phyloP scores from a whole-genome alignment of 1,140 invertebrate genomes.

The Drosophila nasuta region DNA sequence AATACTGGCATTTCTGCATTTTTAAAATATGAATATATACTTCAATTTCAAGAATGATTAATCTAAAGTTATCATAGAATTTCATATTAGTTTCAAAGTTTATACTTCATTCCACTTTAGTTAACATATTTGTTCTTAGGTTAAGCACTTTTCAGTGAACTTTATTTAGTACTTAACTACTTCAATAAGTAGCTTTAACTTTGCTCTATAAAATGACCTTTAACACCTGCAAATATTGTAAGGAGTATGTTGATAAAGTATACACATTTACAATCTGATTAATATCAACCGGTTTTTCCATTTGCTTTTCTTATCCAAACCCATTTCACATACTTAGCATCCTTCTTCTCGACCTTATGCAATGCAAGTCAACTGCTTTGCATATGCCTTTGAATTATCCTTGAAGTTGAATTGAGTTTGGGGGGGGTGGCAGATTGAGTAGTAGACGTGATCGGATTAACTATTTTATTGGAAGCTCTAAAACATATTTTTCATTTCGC shows the following conservation, averaged over 20 bases:
- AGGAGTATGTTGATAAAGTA: not conserved
- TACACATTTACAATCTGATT: not conserved
- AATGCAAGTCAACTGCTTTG: slow-evolving; percentile 44
- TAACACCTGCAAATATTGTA: no score
- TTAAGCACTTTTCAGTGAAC: no score
- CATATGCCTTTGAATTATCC: slow-evolving; percentile 61
- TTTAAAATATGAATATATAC: no score
- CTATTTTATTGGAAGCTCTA: slow-evolving; percentile 80
- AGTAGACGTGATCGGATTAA: slow-evolving; percentile 78
- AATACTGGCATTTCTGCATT: no score
- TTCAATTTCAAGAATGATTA: no score
- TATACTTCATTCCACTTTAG: no score
- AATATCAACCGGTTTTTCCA: not conserved
- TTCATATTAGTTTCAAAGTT: no score
- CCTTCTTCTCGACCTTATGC: not conserved
- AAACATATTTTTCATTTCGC: slow-evolving; percentile 59
- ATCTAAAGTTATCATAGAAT: no score
- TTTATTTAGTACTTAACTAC: no score
- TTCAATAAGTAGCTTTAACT: no score
- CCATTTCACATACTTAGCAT: not conserved
- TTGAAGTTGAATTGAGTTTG: slow-evolving; percentile 4
- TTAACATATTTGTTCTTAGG: no score
- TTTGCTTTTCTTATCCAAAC: not conserved
- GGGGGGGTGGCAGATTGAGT: not conserved
- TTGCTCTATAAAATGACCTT: no score